Evolutionary conservation across 1,140 invertebrate genomes (phyloP).

Genomic region (Ips typographus): DNA sequence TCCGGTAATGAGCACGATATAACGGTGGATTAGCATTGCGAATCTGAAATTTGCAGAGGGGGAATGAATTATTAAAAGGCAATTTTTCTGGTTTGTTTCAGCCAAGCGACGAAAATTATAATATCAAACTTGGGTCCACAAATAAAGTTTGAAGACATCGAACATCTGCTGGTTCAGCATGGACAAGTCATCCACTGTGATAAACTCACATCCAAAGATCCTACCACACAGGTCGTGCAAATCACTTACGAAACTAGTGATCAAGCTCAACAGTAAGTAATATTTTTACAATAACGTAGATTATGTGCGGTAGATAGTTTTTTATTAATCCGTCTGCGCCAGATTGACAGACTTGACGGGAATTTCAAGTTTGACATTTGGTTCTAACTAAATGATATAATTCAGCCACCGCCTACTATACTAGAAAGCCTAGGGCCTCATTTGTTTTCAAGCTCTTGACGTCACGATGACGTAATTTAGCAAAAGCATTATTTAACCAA

Average conservation of each 20-base stretch:
- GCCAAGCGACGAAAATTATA: constrained; percentile 77
- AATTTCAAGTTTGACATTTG: too few species aligned
- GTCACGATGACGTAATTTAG: too few species aligned
- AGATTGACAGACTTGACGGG: too few species aligned
- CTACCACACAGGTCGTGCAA: constrained; percentile 74
- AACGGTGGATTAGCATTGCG: not conserved
- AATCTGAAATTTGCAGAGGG: not conserved
- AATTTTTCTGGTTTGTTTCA: constrained; percentile 55
- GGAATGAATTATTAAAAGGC: constrained; percentile 16
- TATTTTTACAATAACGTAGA: not conserved
- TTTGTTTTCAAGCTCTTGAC: too few species aligned
- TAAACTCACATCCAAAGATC: constrained; percentile 76
- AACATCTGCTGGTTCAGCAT: constrained; percentile 75
- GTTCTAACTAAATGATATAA: too few species aligned
- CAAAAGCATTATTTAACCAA: too few species aligned
- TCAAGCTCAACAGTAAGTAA: constrained; percentile 61
- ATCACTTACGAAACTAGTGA: constrained; percentile 86
- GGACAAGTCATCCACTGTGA: constrained; percentile 83
- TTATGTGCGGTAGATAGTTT: not conserved
- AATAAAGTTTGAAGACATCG: constrained; percentile 80
- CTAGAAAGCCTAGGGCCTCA: too few species aligned
- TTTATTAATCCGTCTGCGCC: too few species aligned
- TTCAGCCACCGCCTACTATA: too few species aligned
- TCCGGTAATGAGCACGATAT: too few species aligned
- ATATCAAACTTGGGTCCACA: constrained; percentile 84